A percentile compares a stretch with the other conserved stretches of the same genome.
phyloP scores from a whole-genome alignment of 2,888 invertebrate genomes.

The Nomada fabriciana region DNA sequence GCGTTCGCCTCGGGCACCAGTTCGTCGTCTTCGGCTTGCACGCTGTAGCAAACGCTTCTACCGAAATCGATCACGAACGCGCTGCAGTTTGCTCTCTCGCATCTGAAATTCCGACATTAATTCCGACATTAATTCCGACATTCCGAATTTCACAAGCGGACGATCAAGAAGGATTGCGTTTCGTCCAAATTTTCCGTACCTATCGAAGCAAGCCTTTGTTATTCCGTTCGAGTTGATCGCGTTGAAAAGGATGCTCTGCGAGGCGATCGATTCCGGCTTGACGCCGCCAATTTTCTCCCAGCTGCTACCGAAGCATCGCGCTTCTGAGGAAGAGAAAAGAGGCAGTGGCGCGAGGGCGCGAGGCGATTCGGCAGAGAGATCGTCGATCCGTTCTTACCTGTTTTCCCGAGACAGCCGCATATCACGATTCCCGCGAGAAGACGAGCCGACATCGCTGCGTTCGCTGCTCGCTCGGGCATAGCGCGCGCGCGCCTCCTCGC shows the following conservation, averaged over 20 bases:
- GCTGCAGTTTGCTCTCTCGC: constrained; percentile 76
- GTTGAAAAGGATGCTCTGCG: constrained; percentile 68
- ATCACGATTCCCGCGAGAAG: constrained; percentile 33
- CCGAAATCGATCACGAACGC: constrained; percentile 79
- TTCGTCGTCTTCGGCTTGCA: constrained; percentile 74
- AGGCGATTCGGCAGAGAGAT: not conserved
- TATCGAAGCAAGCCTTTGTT: constrained; percentile 77
- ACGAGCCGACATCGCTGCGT: constrained; percentile 28
- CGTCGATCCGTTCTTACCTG: constrained; percentile 17
- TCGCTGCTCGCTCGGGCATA: not conserved
- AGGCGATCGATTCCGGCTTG: constrained; percentile 74
- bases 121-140: too few species aligned
- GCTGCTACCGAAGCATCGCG: constrained; percentile 69
- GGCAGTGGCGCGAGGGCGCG: too few species aligned
- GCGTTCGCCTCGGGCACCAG: constrained; percentile 86
- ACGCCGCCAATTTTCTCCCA: constrained; percentile 81
- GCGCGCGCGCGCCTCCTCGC: constrained; percentile 3
- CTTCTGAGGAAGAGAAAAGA: constrained; percentile 66
- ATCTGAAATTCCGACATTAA: constrained; percentile 73
- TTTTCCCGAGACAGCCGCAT: constrained; percentile 28
- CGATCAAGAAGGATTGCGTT: not conserved
- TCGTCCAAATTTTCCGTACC: constrained; percentile 59
- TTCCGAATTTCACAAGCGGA: too few species aligned
- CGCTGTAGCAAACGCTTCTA: constrained; percentile 75
- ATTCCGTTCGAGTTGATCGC: constrained; percentile 79